Evolutionary conservation across 1,140 invertebrate genomes (phyloP).

Genomic region (Phocides pigmalion): DNA sequence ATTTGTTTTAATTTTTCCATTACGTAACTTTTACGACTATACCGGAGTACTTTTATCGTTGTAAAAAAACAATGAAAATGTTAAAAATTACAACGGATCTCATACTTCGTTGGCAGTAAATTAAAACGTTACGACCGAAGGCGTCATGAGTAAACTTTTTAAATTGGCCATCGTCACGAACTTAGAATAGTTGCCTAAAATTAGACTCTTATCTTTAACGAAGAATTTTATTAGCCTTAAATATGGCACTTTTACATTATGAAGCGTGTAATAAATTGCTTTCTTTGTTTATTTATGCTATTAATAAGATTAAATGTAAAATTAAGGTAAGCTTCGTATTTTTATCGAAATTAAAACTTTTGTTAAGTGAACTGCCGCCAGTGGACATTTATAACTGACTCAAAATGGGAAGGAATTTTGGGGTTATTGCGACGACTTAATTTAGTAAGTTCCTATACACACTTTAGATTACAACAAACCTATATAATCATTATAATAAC

Average conservation of each 20-base stretch:
- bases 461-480: too few species aligned
- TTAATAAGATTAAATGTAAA: background rate
- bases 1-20: slow-evolving; percentile 9
- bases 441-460: too few species aligned
- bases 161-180: slow-evolving; percentile 26
- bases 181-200: slow-evolving; percentile 16
- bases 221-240: slow-evolving; percentile 18
- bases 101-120: slow-evolving; percentile 17
- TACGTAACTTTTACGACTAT: slow-evolving; percentile 1
- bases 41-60: slow-evolving; percentile 9
- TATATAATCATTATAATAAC: too few species aligned
- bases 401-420: too few species aligned
- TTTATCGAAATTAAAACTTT: too few species aligned
- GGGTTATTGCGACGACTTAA: too few species aligned
- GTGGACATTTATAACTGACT: too few species aligned
- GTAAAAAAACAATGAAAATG: slow-evolving; percentile 4
- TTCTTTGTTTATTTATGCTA: slow-evolving; percentile 11
- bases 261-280: slow-evolving; percentile 9
- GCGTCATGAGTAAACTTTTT: slow-evolving; percentile 29
- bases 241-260: slow-evolving; percentile 16
- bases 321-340: background rate
- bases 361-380: too few species aligned
- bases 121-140: slow-evolving; percentile 23
- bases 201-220: slow-evolving; percentile 17
- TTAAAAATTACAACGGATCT: slow-evolving; percentile 13